Evolutionary conservation across 2,797 vertebrate species (phyloP).

Genomic region (Sparus aurata): DNA sequence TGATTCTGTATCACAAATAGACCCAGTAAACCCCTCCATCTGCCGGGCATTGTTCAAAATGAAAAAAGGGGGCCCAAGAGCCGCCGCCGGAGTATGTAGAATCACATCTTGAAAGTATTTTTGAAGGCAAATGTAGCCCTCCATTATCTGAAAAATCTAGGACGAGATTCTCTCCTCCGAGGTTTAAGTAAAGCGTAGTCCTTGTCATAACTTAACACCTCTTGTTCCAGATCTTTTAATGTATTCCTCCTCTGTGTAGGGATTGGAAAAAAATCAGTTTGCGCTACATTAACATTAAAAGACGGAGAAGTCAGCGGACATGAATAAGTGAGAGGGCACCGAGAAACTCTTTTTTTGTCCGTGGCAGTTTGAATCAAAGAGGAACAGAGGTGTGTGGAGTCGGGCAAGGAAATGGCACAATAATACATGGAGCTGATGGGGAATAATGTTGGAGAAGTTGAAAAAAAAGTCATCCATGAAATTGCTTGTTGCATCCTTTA

Average conservation of each 20-base stretch:
- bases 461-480: constrained; percentile 76
- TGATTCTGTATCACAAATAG: constrained; percentile 41
- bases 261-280: constrained; percentile 50
- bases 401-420: constrained; percentile 36
- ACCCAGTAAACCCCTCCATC: constrained; percentile 39
- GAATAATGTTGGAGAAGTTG: constrained; percentile 77
- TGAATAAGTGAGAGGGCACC: constrained; percentile 56
- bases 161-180: constrained; percentile 62
- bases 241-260: constrained; percentile 48
- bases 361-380: constrained; percentile 41
- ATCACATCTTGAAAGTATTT: constrained; percentile 58
- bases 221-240: constrained; percentile 67
- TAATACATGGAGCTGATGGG: constrained; percentile 65
- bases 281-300: constrained; percentile 57
- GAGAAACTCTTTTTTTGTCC: constrained; percentile 53
- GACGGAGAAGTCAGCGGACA: constrained; percentile 48
- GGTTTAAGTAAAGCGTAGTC: constrained; percentile 62
- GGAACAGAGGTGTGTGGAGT: constrained; percentile 29
- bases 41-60: constrained; percentile 54
- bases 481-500: constrained; percentile 81
- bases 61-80: constrained; percentile 53
- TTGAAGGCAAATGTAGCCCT: constrained; percentile 44
- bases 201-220: constrained; percentile 62
- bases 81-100: constrained; percentile 38
- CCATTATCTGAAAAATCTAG: constrained; percentile 62